Conservation (phyloP, 2,797 vertebrate species). For the Liasis olivaceus region DNA sequence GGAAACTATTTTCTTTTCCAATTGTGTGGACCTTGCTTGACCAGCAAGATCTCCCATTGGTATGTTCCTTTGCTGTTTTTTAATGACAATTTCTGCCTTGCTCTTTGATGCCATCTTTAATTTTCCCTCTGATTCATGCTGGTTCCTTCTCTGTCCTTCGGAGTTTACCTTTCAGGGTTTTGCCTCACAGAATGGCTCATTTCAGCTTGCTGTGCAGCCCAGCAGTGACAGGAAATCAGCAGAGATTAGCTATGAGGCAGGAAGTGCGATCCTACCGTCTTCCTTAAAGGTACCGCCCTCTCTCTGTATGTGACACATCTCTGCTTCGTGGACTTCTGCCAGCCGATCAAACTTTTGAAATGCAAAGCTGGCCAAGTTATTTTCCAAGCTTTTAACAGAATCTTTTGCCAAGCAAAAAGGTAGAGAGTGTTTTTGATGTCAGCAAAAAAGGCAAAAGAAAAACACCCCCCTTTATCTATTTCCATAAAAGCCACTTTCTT, state of each 20-base stretch:
- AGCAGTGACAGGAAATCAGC: neutral
- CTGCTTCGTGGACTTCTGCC: neutral
- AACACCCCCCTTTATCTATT: slow-evolving; percentile 59
- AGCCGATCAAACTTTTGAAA: neutral
- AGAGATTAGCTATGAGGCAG: neutral
- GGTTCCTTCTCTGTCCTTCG: no score
- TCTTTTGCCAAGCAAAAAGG: slow-evolving; percentile 45
- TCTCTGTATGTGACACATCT: neutral
- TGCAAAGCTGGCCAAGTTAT: neutral
- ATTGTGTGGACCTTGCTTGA: no score
- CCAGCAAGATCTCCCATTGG: no score
- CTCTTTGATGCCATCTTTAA: no score
- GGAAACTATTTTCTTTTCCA: no score
- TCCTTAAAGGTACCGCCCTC: neutral
- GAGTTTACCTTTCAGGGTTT: no score
- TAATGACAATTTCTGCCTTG: no score
- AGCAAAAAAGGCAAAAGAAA: slow-evolving; percentile 57
- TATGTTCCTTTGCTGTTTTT: no score
- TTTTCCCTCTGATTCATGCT: no score
- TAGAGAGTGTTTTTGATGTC: slow-evolving; percentile 64
- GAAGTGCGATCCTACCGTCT: neutral
- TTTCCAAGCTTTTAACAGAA: neutral
- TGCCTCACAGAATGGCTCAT: no score
- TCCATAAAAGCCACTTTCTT: slow-evolving; percentile 54
- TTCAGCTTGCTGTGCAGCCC: no score